Percentiles rank a stretch among this genome's conserved stretches.
Conservation (phyloP, 2,113 vertebrate genomes). For the Lipophrys pholis region DNA sequence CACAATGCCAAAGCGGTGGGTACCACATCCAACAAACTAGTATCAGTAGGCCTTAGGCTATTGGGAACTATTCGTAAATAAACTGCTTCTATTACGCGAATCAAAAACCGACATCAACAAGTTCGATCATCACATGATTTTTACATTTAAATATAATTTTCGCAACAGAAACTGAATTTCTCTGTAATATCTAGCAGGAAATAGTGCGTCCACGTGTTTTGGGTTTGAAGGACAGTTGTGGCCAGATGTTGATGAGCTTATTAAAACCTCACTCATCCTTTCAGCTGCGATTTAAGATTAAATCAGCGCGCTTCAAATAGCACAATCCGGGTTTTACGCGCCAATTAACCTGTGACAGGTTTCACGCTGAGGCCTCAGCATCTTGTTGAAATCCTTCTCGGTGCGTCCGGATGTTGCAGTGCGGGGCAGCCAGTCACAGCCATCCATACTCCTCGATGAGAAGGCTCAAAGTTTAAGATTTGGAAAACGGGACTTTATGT, state of each 20-base stretch:
- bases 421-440: not conserved
- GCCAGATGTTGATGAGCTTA: not conserved
- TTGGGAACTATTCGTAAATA: too few species aligned
- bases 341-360: not conserved
- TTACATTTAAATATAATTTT: not conserved
- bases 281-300: not conserved
- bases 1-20: constrained; percentile 80
- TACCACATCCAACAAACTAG: constrained; percentile 22
- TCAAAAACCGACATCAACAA: not conserved
- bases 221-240: not conserved
- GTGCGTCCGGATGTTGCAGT: constrained; percentile 3
- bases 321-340: not conserved
- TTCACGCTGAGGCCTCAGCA: constrained; percentile 42
- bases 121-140: not conserved
- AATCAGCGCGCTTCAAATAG: not conserved
- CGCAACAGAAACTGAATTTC: not conserved
- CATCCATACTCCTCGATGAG: not conserved
- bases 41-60: too few species aligned
- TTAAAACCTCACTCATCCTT: not conserved
- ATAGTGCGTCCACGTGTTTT: constrained; percentile 13
- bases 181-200: too few species aligned
- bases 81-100: too few species aligned
- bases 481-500: not conserved
- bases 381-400: not conserved
- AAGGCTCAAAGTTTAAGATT: not conserved